These are phyloP conservation scores for Calephelis virginiensis DNA, from an alignment of 1,140 invertebrate species.

Conservation along the genomic window DNA sequence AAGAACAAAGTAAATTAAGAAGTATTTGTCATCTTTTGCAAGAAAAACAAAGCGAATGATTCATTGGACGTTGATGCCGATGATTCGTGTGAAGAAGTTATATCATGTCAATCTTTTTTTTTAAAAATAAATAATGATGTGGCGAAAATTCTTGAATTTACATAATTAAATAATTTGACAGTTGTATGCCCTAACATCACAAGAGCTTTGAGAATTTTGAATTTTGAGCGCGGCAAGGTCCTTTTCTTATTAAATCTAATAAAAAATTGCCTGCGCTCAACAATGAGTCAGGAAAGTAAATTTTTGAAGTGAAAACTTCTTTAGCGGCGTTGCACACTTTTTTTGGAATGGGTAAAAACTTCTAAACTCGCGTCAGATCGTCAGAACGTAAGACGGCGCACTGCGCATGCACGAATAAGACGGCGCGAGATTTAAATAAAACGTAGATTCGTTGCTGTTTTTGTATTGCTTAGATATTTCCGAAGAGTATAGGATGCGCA, in stretches of 20 bases:
- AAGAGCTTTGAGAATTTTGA: slow-evolving; percentile 12
- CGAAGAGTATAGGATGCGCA: no score
- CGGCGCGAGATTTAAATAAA: no score
- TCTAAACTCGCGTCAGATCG: no score
- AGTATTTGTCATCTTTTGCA: no score
- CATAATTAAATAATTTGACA: slow-evolving; percentile 9
- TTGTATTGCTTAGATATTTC: no score
- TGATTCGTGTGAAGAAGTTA: not conserved
- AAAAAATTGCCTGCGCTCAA: slow-evolving; percentile 25
- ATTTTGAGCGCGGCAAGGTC: slow-evolving; percentile 13
- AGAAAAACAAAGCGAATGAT: not conserved
- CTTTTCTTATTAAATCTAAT: slow-evolving; percentile 18
- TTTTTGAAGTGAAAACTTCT: no score
- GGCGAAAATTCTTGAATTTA: slow-evolving; percentile 18
- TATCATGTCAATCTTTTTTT: slow-evolving; percentile 7
- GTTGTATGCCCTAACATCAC: not conserved
- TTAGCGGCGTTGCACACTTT: no score
- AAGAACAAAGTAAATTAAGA: no score
- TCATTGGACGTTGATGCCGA: not conserved
- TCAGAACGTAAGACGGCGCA: no score
- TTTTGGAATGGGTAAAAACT: no score
- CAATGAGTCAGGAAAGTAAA: slow-evolving; percentile 24
- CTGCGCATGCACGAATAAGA: no score
- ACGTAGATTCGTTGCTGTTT: no score
- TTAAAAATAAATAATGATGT: slow-evolving; percentile 8